phyloP scores from a whole-genome alignment of 2,113 vertebrate genomes.

The Petrocephalus zakoni region DNA sequence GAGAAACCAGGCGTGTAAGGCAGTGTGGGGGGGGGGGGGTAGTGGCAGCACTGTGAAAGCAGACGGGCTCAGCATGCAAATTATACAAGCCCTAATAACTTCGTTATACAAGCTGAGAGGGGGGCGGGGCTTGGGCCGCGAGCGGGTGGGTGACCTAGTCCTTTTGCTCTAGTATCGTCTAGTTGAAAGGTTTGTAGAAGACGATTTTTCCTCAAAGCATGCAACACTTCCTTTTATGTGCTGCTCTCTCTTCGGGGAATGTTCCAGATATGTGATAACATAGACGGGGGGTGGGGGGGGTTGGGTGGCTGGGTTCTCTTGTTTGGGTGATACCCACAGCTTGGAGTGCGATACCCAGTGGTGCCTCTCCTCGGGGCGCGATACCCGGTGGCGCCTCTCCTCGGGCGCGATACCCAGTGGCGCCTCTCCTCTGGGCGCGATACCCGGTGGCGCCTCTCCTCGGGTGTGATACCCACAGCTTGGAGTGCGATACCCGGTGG shows the following conservation, averaged over 20 bases:
- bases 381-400: too few relatives aligned
- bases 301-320: not conserved
- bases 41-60: not conserved
- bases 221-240: not conserved
- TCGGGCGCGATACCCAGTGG: too few relatives aligned
- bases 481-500: too few relatives aligned
- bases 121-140: not conserved
- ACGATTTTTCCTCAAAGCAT: not conserved
- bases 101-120: not conserved
- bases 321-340: too few relatives aligned
- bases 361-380: too few relatives aligned
- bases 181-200: not conserved
- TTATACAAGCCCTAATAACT: constrained; percentile 5
- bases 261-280: not conserved
- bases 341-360: too few relatives aligned
- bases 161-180: not conserved
- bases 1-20: not conserved
- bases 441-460: too few relatives aligned
- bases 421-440: too few relatives aligned
- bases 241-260: not conserved
- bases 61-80: constrained; percentile 4
- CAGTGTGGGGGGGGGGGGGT: not conserved
- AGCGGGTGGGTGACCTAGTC: not conserved
- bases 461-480: too few relatives aligned
- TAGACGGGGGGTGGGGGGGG: not conserved